Percentiles rank a stretch among this genome's conserved stretches.
Evolutionary conservation across 2,888 invertebrate species (phyloP).

Genomic region (Mayetiola destructor): DNA sequence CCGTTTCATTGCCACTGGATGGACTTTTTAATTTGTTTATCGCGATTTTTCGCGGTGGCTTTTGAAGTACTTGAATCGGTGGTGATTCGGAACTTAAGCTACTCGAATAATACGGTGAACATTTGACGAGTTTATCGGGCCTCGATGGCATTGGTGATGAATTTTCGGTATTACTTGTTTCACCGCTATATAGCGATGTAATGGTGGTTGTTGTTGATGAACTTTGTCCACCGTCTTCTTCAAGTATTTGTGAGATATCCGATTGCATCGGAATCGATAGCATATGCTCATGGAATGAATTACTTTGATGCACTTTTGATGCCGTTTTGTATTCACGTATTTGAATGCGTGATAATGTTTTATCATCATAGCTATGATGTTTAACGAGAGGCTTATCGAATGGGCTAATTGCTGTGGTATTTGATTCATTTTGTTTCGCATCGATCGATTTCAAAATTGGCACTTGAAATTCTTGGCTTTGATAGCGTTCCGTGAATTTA

Average conservation of each 20-base stretch:
- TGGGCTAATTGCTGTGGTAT: slow-evolving; percentile 25
- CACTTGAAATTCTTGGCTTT: slow-evolving; percentile 47
- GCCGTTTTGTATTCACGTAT: slow-evolving; percentile 47
- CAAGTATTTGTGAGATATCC: slow-evolving; percentile 38
- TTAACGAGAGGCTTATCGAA: slow-evolving; percentile 46
- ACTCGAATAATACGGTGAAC: slow-evolving; percentile 61
- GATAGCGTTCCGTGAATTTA: slow-evolving; percentile 47
- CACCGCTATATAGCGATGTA: slow-evolving; percentile 40
- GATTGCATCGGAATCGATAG: slow-evolving; percentile 35
- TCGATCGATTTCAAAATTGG: slow-evolving; percentile 30
- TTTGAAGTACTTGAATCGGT: slow-evolving; percentile 45
- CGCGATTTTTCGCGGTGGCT: slow-evolving; percentile 50
- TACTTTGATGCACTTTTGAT: slow-evolving; percentile 44
- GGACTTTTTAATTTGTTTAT: slow-evolving; percentile 49
- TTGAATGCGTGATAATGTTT: slow-evolving; percentile 46
- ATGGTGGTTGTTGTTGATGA: slow-evolving; percentile 36
- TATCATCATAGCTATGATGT: slow-evolving; percentile 51
- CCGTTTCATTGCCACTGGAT: slow-evolving; percentile 60
- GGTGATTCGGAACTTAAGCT: slow-evolving; percentile 61
- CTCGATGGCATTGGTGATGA: slow-evolving; percentile 32
- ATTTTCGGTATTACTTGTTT: slow-evolving; percentile 30
- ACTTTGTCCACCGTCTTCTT: slow-evolving; percentile 39
- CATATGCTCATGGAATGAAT: slow-evolving; percentile 50
- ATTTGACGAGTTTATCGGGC: slow-evolving; percentile 44
- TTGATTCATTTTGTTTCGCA: slow-evolving; percentile 26